phyloP scores from a whole-genome alignment of 30 jellyfish, hydroid and myxozoan species.

The Hydractinia symbiolongicarpus region DNA sequence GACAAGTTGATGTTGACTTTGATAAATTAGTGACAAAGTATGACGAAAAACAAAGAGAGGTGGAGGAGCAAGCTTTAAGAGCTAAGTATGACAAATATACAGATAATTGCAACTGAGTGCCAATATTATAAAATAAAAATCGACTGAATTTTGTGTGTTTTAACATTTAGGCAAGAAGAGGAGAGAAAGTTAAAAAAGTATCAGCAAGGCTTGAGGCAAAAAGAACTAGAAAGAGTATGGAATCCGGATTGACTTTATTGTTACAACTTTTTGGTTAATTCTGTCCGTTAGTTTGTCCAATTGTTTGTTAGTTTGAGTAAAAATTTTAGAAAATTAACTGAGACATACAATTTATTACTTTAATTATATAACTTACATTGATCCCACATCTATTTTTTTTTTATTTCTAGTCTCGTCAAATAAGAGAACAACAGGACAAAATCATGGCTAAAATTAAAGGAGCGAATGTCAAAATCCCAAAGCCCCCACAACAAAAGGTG shows the following conservation, averaged over 20 bases:
- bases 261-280: background rate
- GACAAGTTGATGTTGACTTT: conserved; percentile 88
- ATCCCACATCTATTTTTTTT: background rate
- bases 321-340: background rate
- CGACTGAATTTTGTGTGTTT: background rate
- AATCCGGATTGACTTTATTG: background rate
- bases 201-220: conserved; percentile 52
- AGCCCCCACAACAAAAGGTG: conserved; percentile 69
- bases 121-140: no score
- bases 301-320: background rate
- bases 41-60: conserved; percentile 61
- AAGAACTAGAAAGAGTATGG: conserved; percentile 46
- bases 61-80: conserved; percentile 60
- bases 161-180: conserved; percentile 34
- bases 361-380: background rate
- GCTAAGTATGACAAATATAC: conserved; percentile 30
- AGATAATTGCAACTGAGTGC: background rate
- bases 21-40: conserved; percentile 54
- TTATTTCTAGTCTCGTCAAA: conserved; percentile 40
- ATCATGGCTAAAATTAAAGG: conserved; percentile 65
- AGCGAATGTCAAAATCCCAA: conserved; percentile 78
- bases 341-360: background rate
- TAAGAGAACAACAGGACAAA: conserved; percentile 73
- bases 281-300: background rate
- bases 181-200: conserved; percentile 48